Evolutionary conservation across 2,888 invertebrate species (phyloP), one percentile per base, ranked within the genome.

Genomic region (Bombylius major): DNA sequence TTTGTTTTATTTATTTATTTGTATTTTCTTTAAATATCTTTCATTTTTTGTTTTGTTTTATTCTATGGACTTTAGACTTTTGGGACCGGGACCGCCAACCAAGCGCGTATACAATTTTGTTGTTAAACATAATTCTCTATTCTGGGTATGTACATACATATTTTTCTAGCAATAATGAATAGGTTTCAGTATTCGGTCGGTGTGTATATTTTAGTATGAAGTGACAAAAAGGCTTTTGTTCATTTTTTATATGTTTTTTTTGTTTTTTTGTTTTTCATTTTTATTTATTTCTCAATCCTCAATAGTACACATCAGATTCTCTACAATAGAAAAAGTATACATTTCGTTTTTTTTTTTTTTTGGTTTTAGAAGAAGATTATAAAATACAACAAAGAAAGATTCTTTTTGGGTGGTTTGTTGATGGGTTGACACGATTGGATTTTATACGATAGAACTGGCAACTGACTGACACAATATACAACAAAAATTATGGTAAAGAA

Each of bases 221-320:
- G 51, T 55, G 55, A 50, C 51, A 51, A 50, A 42, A 42, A 11
- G 47, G 47, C 55, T 51, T 55, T 51, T 55, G 55, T 55, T 55
- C 13, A 34, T 14, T 14, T 45, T 45, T 33, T 54, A 46, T 44
- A 46, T 51, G 36, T 31, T 23, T 32, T 36, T 34, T 46, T 51
- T 50, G 34, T 51, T 46, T 50, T 47, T 8, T 42, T 42, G 8
- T 42, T 42, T 23, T 23, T 23, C 23, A 23, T 23, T 23, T 23
- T 23, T 23, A 23, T 23, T 23, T 23, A 23, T 23, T 23, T 23
- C 23, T 23, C 23, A 23, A 23, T 23, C 3, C 23, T 23, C 23
- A 23, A 23, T 23, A 23, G 23, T 23, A 23, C 23, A 23, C 23
- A 23, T 23, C 23, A 23, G 23, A 23, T 23, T 23, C 23, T 23